Evolutionary conservation across 92 coral and sea anemone species (phyloP), one percentile per base, ranked within the genome.

Genomic region (Palythoa grandiflora): DNA sequence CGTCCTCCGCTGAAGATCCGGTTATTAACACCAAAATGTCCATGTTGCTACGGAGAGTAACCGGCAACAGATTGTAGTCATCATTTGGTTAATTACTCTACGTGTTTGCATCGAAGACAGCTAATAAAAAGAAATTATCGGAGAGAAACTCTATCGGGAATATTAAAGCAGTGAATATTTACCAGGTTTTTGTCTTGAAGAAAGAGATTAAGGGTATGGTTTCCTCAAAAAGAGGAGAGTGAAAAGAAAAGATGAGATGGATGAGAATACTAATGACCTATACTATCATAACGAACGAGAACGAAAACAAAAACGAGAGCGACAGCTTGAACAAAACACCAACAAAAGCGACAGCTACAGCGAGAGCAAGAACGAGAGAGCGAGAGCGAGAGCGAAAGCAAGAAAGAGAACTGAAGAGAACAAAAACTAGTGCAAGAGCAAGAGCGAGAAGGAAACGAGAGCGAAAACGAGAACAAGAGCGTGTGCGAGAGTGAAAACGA

Each of bases 1-100:
- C 94, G 48, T 89, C 86, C 57, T 94, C 98, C 47, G 90, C 15
- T 53, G 66, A 36, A 72, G 90, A 77, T 39, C 93, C 94, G 36
- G 94, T 91, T 13, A 91, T 85, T 38, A 88, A 84, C 68, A 89
- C 86, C 70, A 92, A 78, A 0, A 71, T 36, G 13, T 88, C 51
- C 1, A 93, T 39, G 79, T 93, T 92, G 38, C 98, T 94, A 87
- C 50, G 74, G 54, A 12, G 17, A 66, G 19, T 28, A 70, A 70
- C 5, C 28, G 28, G 36, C 9, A 10, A 28, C 20, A 5, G n/a
- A 17, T 16, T 16, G 1, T n/a, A 12, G 16, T 59, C 16, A 54
- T 54, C 15, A 2, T 11, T 59, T 59, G 14, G 16, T 12, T 13
- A 14, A 59, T 14, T 12, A 59, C 1, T 59, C 6, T 10, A 13